These are phyloP conservation scores for Lasioglossum leucozonium DNA, from an alignment of 2,888 invertebrate genomes.

Conservation along the genomic window DNA sequence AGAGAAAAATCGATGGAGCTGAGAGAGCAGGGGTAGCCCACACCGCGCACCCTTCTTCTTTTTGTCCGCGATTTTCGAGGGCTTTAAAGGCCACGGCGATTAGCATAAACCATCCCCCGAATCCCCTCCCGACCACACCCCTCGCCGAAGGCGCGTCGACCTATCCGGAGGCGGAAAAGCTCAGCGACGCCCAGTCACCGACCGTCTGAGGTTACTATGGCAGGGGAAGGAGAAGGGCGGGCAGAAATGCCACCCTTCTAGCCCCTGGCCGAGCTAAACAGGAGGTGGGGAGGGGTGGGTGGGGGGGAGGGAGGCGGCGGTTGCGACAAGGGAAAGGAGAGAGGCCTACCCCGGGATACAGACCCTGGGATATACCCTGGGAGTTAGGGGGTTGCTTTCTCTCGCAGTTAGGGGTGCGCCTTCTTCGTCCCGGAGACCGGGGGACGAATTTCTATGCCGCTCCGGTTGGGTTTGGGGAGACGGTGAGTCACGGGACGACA, in stretches of 20 bases:
- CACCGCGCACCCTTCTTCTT: constrained; percentile 64
- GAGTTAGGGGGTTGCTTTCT: background rate
- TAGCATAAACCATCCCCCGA: constrained; percentile 74
- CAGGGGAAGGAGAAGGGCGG: constrained; percentile 65
- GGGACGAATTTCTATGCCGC: background rate
- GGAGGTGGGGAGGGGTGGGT: too few species aligned
- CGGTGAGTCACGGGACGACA: constrained; percentile 66
- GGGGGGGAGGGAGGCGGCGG: background rate
- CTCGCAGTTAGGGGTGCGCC: background rate
- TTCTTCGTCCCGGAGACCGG: background rate
- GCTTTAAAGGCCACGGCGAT: constrained; percentile 66
- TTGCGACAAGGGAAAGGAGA: background rate
- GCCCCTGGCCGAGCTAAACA: background rate
- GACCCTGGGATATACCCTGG: background rate
- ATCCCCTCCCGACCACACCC: constrained; percentile 75
- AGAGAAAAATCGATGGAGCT: constrained; percentile 83
- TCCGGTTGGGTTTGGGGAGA: background rate
- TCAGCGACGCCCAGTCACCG: constrained; percentile 63
- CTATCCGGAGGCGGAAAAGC: constrained; percentile 64
- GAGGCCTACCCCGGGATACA: constrained; percentile 11
- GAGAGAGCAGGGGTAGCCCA: constrained; percentile 55
- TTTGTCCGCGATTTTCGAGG: constrained; percentile 59
- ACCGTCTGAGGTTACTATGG: constrained; percentile 65
- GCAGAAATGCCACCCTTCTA: constrained; percentile 64
- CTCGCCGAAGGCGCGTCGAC: constrained; percentile 61